Evolutionary conservation across 2,888 invertebrate species (phyloP).

Genomic region (Apamea epomidion): DNA sequence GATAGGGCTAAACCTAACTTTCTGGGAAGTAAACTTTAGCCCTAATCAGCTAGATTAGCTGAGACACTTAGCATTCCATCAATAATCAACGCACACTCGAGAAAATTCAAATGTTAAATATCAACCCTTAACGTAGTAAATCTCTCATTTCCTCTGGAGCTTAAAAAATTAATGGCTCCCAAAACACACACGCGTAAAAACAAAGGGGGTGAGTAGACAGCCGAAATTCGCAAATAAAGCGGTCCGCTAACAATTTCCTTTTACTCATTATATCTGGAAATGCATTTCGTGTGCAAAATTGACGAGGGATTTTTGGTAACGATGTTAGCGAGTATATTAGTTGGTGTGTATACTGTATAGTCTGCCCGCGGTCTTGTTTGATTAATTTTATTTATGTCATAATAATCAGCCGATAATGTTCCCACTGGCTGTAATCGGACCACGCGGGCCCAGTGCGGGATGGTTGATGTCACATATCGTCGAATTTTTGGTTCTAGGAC

Average conservation of each 20-base stretch:
- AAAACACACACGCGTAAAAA: constrained; percentile 84
- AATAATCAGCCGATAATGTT: too few relatives aligned
- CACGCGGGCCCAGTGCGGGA: too few relatives aligned
- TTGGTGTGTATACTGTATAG: constrained; percentile 26
- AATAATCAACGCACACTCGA: background rate
- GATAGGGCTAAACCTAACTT: too few relatives aligned
- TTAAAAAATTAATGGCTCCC: constrained; percentile 85
- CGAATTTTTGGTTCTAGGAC: too few relatives aligned
- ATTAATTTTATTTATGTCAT: too few relatives aligned
- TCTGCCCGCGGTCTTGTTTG: constrained; percentile 6
- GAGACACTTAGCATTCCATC: background rate
- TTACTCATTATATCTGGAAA: constrained; percentile 80
- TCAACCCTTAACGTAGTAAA: constrained; percentile 67
- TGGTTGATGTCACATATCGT: too few relatives aligned
- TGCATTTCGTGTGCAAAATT: constrained; percentile 72
- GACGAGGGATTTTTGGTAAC: constrained; percentile 67
- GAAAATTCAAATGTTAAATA: constrained; percentile 8
- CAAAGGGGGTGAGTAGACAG: constrained; percentile 78
- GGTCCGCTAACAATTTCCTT: constrained; percentile 85
- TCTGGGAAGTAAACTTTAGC: background rate
- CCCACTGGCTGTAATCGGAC: too few relatives aligned
- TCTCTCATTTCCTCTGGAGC: constrained; percentile 81
- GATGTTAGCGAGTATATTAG: constrained; percentile 41
- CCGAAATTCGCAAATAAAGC: constrained; percentile 84
- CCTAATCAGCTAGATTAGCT: background rate